Base-by-base conservation (phyloP, 2,888 invertebrate genomes). In the Boloria selene region DNA sequence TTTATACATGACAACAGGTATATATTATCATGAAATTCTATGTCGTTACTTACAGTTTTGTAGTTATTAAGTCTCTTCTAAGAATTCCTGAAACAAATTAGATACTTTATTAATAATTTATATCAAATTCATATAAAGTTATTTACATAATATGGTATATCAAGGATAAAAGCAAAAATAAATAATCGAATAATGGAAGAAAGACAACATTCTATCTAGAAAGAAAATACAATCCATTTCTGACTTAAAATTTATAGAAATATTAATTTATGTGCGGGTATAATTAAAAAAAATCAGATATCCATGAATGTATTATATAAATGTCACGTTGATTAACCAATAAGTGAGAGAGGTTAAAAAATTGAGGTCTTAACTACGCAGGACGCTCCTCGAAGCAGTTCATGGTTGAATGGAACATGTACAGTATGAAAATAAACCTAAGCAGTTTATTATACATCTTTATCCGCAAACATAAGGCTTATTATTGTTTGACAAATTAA, bases 381-480 rank as follows among this genome's bases (percentile, higher is more conserved):
- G 88, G 90, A 88, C 87, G 88, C 82, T 88, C 87, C 86, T 88
- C 90, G 80, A 88, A 90, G 89, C 87, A 89, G 90, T 90, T 91
- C 90, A 91, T 90, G 90, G 90, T 91, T 91, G 90, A 89, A 88
- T 86, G 85, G 84, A 86, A 87, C 86, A 89, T 90, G 88, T 87
- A 87, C 85, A 81, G 81, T 83, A 79, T 81, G 83, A 77, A 79
- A 82, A 79, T 76, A 75, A 73, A 73, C 63, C 69, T 53, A 65
- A 67, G 63, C 75, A 75, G 65, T 67, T 79, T 72, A 86, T 75
- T 81, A 71, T 80, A 74, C 69, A 74, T 79, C 82, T 80, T 88
- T 73, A 70, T 38, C 54, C 75, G 66, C 58, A 54, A 77, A 52
- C 63, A 74, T 81, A 90, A 81, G 82, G 84, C 76, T 77, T 75